Conservation (phyloP, 2,797 vertebrate species). For the Neosilurus mollespiculum region DNA sequence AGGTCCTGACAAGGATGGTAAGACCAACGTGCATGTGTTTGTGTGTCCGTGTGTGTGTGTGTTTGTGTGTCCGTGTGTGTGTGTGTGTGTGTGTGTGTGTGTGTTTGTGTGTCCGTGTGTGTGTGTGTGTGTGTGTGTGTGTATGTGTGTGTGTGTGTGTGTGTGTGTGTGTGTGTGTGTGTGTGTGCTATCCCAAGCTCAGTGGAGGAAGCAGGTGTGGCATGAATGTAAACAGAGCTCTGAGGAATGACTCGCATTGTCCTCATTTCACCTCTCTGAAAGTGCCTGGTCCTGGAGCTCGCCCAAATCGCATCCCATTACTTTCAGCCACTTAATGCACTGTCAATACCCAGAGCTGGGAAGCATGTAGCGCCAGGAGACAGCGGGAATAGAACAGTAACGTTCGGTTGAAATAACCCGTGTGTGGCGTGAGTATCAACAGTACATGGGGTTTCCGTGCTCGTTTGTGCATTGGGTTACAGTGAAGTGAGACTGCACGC, state of each 20-base stretch:
- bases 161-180: constrained; percentile 14
- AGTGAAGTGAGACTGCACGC: background rate
- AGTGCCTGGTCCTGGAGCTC: constrained; percentile 37
- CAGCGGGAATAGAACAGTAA: constrained; percentile 41
- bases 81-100: constrained; percentile 9
- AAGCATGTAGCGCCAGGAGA: constrained; percentile 52
- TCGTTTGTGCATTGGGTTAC: background rate
- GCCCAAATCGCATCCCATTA: constrained; percentile 54
- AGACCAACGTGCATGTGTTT: no score
- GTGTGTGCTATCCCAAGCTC: constrained; percentile 31
- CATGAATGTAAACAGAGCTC: constrained; percentile 54
- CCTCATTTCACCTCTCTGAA: constrained; percentile 54
- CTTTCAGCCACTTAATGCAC: constrained; percentile 54
- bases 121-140: background rate
- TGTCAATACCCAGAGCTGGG: constrained; percentile 49
- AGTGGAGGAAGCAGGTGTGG: constrained; percentile 55
- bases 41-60: background rate
- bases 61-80: constrained; percentile 12
- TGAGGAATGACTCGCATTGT: constrained; percentile 51
- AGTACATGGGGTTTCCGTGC: constrained; percentile 19
- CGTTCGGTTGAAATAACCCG: constrained; percentile 16
- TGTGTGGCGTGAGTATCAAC: constrained; percentile 37
- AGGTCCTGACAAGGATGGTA: background rate
- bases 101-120: background rate
- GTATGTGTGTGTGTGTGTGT: constrained; percentile 13